Conservation (phyloP, 23 tunicate species). For the Corella eumyota region DNA sequence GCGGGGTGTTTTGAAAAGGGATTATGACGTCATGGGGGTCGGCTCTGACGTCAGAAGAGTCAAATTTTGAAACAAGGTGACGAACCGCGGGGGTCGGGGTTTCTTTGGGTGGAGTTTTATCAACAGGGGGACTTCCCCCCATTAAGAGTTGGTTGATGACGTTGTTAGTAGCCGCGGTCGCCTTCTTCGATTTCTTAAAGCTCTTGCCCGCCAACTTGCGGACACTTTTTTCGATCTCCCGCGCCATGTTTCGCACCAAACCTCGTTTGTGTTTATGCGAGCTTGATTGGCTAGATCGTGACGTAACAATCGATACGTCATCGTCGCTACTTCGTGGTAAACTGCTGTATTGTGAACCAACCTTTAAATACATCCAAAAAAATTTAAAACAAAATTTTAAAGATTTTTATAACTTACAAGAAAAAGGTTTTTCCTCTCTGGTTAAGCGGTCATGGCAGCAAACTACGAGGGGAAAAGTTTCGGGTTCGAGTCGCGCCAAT, state of each 20-base stretch:
- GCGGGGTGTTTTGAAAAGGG: not conserved
- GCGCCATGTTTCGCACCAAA: conserved; percentile 42
- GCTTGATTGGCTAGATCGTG: too few relatives aligned
- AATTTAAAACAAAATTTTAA: too few relatives aligned
- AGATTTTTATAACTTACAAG: too few relatives aligned
- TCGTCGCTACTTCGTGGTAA: too few relatives aligned
- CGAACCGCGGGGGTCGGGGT: not conserved
- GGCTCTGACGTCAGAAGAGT: not conserved
- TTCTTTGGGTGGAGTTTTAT: not conserved
- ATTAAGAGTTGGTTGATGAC: conserved; percentile 20
- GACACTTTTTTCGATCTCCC: conserved; percentile 54
- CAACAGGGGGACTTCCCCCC: conserved; percentile 4
- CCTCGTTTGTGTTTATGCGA: conserved; percentile 36
- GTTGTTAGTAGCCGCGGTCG: not conserved
- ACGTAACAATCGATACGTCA: too few relatives aligned
- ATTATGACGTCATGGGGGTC: not conserved
- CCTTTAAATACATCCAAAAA: too few relatives aligned
- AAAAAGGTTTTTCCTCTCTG: too few relatives aligned
- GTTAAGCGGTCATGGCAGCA: too few relatives aligned
- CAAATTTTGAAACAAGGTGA: not conserved
- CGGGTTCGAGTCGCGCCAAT: too few relatives aligned
- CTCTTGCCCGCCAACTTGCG: conserved; percentile 18
- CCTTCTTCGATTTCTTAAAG: not conserved
- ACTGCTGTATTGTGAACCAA: too few relatives aligned
- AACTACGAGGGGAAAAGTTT: too few relatives aligned